Conservation (phyloP, 2,797 vertebrate genomes). For the Dermochelys coriacea region DNA sequence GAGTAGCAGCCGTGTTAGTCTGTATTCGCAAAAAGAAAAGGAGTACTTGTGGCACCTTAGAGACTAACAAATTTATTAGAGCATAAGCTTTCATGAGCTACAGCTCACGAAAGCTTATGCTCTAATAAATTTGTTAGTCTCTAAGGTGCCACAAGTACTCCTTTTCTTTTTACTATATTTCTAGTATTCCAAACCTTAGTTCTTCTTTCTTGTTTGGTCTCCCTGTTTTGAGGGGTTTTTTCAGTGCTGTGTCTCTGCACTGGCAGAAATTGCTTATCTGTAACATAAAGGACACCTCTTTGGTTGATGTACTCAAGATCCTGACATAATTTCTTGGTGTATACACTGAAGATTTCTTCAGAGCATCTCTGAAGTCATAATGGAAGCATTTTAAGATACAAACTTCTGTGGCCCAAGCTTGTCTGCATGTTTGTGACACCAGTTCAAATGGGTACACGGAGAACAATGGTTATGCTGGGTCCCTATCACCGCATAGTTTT, state of each 20-base stretch:
- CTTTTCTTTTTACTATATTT: neutral
- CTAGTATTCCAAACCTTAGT: neutral
- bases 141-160: no score
- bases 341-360: neutral
- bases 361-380: neutral
- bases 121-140: no score
- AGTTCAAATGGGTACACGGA: neutral
- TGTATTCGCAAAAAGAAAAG: no score
- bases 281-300: neutral
- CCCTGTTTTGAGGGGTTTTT: neutral
- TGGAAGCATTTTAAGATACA: neutral
- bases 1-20: no score
- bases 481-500: neutral
- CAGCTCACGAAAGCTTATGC: no score
- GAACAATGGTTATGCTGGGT: neutral
- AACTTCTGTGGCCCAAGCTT: neutral
- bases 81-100: no score
- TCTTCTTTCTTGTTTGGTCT: neutral
- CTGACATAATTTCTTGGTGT: neutral
- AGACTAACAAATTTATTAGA: no score
- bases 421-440: neutral
- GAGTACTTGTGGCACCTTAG: no score
- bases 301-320: neutral
- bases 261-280: neutral
- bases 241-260: neutral